These are phyloP conservation scores for Cephus pygmeus DNA, from an alignment of 2,888 invertebrate genomes.

Conservation along the genomic window DNA sequence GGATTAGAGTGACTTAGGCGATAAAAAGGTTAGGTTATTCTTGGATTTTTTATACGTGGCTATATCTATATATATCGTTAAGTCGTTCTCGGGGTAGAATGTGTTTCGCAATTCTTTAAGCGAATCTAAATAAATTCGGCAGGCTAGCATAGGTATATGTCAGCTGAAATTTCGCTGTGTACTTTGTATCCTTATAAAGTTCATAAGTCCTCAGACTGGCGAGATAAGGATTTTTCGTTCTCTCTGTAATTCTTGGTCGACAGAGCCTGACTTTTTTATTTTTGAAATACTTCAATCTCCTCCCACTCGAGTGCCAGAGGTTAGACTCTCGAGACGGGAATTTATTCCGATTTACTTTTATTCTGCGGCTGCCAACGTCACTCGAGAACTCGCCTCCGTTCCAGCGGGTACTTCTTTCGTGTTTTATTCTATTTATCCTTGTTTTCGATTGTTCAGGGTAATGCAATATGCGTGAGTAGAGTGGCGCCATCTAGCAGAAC, in stretches of 20 bases:
- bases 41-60: not conserved
- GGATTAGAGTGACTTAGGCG: not conserved
- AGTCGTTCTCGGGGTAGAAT: not conserved
- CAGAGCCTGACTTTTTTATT: not conserved
- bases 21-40: not conserved
- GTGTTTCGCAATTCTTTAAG: not conserved
- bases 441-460: not conserved
- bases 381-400: not conserved
- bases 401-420: not conserved
- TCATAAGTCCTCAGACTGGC: not conserved
- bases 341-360: constrained; percentile 33
- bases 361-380: constrained; percentile 5
- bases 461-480: constrained; percentile 27
- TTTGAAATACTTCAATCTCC: constrained; percentile 4
- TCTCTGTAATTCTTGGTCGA: not conserved
- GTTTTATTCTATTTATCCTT: not conserved
- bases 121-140: not conserved
- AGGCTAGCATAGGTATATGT: not conserved
- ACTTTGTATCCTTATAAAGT: not conserved
- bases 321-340: constrained; percentile 13
- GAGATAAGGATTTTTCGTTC: not conserved
- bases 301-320: not conserved
- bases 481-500: constrained; percentile 24
- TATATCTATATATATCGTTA: not conserved
- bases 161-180: not conserved